These are phyloP conservation scores for Erebia epiphron DNA, from an alignment of 2,888 invertebrate genomes.

Conservation along the genomic window DNA sequence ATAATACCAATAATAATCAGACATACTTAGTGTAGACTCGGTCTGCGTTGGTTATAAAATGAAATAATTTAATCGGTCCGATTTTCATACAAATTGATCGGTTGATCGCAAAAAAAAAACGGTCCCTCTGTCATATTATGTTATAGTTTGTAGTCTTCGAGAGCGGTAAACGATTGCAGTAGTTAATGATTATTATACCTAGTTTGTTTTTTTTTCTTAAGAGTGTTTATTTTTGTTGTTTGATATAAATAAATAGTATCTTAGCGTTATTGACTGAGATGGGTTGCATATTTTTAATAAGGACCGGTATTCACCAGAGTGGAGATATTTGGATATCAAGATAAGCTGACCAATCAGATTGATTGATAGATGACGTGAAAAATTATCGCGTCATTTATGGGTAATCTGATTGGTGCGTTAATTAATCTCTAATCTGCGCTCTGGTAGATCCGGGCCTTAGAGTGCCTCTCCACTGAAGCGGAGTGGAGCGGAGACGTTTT, in stretches of 20 bases:
- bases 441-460: neutral
- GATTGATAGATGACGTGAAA: neutral
- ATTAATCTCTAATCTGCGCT: too few relatives aligned
- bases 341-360: neutral
- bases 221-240: constrained; percentile 64
- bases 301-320: neutral
- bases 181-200: constrained; percentile 46
- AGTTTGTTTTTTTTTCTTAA: constrained; percentile 61
- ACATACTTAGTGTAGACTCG: too few relatives aligned
- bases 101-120: neutral
- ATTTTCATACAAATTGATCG: neutral
- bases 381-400: neutral
- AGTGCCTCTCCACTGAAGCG: neutral
- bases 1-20: too few relatives aligned
- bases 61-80: neutral
- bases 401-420: neutral
- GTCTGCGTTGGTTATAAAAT: too few relatives aligned
- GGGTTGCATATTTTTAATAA: constrained; percentile 39
- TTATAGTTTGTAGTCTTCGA: neutral
- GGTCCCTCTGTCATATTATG: neutral
- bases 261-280: constrained; percentile 54
- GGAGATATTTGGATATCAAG: too few relatives aligned
- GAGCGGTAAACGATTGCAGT: constrained; percentile 47
- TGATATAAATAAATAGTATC: constrained; percentile 55
- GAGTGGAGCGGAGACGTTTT: neutral